Evolutionary conservation across 1,140 invertebrate species (phyloP), one percentile per base, ranked within the genome.

Genomic region (Phthorimaea operculella): DNA sequence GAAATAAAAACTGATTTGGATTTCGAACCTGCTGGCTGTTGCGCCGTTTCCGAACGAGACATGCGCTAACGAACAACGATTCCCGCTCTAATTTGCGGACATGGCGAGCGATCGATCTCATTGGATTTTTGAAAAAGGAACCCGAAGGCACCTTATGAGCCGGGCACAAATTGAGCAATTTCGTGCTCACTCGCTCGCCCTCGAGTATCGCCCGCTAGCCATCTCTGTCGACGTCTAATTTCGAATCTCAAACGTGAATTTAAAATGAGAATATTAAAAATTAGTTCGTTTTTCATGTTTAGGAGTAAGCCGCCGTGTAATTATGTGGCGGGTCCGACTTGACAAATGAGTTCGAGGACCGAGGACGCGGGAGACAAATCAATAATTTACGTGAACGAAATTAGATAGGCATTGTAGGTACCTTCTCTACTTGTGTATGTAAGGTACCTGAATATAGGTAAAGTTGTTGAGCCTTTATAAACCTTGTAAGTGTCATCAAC

Each of bases 1-100:
- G 10, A 12, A 39, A 39, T 39, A 39, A 39, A 39, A 39, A 39
- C 36, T 39, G n/a, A 39, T 39, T 39, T 39, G 36, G 36, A 12
- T 39, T 10, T n/a, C 10, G 36, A 16, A 3, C 15, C n/a, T 7
- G 0, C 6, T 14, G 66, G 51, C 55, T 54, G 52, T 71, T 75
- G 60, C n/a, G 62, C 42, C 68, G 51, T 72, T 70, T 45, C 10
- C 21, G 1, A 28, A 14, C 51, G 60, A 9, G 49, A 2, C 28
- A 16, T 14, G 7, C 63, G 70, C 70, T 82, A 80, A 80, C 77
- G 75, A 81, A 81, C 74, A 73, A 62, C 76, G 72, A 81, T 81
- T 79, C 79, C 72, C 69, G 72, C 70, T 80, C 81, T 82, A 84
- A 84, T 84, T 84, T 84, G 78, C 79, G 72, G 81, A 77, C 76